Evolutionary conservation across 2,797 vertebrate genomes (phyloP), one percentile per base, ranked within the genome.

Genomic region (Bothrops alternatus): DNA sequence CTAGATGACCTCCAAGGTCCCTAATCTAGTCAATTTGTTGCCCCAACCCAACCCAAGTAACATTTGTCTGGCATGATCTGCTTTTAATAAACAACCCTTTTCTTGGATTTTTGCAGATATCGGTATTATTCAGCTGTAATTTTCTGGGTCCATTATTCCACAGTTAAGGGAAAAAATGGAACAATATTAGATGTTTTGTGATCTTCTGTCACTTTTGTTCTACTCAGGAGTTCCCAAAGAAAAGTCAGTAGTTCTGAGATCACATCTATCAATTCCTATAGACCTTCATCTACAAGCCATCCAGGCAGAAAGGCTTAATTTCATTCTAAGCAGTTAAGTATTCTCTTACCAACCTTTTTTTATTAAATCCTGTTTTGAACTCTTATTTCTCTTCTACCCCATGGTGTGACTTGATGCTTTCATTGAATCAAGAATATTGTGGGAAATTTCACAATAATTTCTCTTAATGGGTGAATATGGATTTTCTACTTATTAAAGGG

Each of bases 401-500:
- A 73, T 73, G 32, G 32, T 73, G 2, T 73, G 69, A 20, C 6
- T 37, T 73, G 28, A 65, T 65, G 32, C 60, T 93, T 90, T 25
- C 88, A 58, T 53, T 25, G 37, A 18, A 87, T n/a, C 20, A 69
- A 85, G 58, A 93, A 90, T 86, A 47, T 89, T 93, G 86, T n/a
- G 61, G 20, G 42, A 87, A 87, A 87, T 90, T 90, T 86, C 61
- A 58, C 61, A 90, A 69, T 90, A 47, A 57, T 92, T 86, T 60
- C 18, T 86, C 82, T 56, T 42, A 53, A 89, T 87, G 1, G 20
- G 61, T 50, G n/a, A 86, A 87, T 65, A 65, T 90, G 53, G 50
- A 53, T 87, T 93, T 63, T 85, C 20, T 50, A 50, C 18, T 73
- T 93, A 90, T 90, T 90, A 73, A 65, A 26, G 37, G 6, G 20